Percentiles rank a stretch among this genome's conserved stretches.
These are phyloP conservation scores for Chymomyza amoena DNA, from an alignment of 2,888 invertebrate species.

Conservation along the genomic window DNA sequence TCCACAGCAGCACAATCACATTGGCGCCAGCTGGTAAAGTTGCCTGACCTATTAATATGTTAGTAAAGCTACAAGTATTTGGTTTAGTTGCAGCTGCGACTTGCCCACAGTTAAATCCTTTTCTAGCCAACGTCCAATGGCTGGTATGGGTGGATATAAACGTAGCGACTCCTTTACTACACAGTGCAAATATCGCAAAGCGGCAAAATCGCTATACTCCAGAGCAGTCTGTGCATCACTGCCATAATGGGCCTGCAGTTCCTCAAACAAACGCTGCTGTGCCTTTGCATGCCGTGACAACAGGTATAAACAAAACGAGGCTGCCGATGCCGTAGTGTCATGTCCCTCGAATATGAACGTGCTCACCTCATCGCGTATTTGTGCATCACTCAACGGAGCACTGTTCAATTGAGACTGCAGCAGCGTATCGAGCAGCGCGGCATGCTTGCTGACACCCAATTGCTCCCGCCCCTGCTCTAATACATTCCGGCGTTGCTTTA, in stretches of 20 bases:
- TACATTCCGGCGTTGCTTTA: conserved; percentile 75
- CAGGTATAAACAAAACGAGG: conserved; percentile 72
- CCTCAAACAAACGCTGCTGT: conserved; percentile 71
- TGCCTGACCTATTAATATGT: conserved; percentile 21
- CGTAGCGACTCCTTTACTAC: conserved; percentile 84
- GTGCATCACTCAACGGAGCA: conserved; percentile 80
- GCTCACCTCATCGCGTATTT: conserved; percentile 85
- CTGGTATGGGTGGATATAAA: conserved; percentile 83
- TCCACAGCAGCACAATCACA: conserved; percentile 71
- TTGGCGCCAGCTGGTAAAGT: conserved; percentile 70
- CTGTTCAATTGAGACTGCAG: conserved; percentile 81
- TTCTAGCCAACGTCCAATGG: conserved; percentile 81
- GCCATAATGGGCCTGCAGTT: conserved; percentile 66
- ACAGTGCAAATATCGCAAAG: conserved; percentile 80
- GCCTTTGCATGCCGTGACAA: conserved; percentile 69
- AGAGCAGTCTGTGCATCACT: conserved; percentile 48
- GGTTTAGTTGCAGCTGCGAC: neutral
- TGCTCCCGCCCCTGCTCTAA: conserved; percentile 20
- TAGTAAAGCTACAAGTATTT: neutral
- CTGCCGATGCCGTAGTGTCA: conserved; percentile 77
- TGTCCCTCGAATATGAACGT: conserved; percentile 85
- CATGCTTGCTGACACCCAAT: conserved; percentile 30
- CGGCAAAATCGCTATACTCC: conserved; percentile 58
- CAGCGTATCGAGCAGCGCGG: conserved; percentile 84
- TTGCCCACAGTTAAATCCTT: conserved; percentile 81